These are phyloP conservation scores for Campoletis sonorensis DNA, from an alignment of 1,140 invertebrate genomes.

Conservation along the genomic window DNA sequence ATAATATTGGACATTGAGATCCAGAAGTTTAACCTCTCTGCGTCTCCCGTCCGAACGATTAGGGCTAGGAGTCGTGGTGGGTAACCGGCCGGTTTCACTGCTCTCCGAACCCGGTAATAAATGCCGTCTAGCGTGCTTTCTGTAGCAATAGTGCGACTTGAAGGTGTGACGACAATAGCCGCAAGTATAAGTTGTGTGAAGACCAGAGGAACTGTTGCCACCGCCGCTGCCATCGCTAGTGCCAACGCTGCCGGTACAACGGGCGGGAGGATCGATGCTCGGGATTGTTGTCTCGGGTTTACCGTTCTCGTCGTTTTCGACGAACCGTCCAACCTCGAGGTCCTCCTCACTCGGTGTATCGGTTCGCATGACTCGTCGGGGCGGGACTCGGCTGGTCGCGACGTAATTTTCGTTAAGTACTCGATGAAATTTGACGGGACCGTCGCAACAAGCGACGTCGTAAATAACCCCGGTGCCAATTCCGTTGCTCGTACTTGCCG, in stretches of 20 bases:
- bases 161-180: constrained; percentile 88
- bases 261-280: too few species aligned
- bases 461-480: constrained; percentile 78
- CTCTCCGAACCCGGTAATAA: constrained; percentile 74
- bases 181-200: constrained; percentile 78
- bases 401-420: constrained; percentile 86
- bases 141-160: constrained; percentile 89
- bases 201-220: constrained; percentile 38
- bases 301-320: constrained; percentile 67
- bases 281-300: constrained; percentile 46
- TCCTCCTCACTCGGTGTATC: constrained; percentile 58
- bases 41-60: constrained; percentile 54
- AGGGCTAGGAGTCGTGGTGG: constrained; percentile 38
- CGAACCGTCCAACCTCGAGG: constrained; percentile 45
- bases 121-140: constrained; percentile 86
- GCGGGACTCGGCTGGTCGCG: constrained; percentile 54
- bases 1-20: constrained; percentile 93
- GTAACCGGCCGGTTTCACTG: constrained; percentile 47
- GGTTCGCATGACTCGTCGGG: constrained; percentile 56
- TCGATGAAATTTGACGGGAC: constrained; percentile 88
- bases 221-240: not conserved
- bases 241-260: too few species aligned
- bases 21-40: constrained; percentile 81
- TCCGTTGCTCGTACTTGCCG: not conserved
- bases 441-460: constrained; percentile 92